These are phyloP conservation scores for Glaucomys volans DNA, from an alignment of 2,113 vertebrate genomes.

Conservation along the genomic window DNA sequence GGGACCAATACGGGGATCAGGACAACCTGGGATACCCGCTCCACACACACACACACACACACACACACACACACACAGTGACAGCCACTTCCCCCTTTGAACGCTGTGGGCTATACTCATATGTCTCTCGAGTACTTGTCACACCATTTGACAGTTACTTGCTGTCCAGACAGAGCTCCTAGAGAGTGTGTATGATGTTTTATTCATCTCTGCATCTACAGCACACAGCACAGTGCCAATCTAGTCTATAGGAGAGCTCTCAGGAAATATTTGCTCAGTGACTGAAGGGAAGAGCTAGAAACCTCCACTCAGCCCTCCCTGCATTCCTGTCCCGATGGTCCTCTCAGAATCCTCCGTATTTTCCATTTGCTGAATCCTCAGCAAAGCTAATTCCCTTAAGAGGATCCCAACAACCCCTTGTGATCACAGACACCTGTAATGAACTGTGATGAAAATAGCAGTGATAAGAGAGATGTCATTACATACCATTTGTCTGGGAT, in stretches of 20 bases:
- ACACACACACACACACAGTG: accelerated
- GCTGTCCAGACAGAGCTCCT: neutral
- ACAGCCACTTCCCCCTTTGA: neutral
- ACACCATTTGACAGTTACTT: neutral
- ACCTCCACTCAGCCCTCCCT: neutral
- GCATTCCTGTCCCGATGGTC: accelerated
- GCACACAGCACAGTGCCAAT: neutral
- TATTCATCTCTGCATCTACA: neutral
- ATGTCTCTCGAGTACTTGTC: neutral
- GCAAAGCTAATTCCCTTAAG: neutral
- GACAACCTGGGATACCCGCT: no score
- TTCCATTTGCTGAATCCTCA: neutral
- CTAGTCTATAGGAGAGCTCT: accelerated
- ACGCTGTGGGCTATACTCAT: neutral
- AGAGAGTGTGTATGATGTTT: neutral
- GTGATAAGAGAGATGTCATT: neutral
- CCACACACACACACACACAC: no score
- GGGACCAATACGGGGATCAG: neutral
- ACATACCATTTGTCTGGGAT: neutral
- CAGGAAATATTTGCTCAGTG: neutral
- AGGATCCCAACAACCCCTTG: neutral
- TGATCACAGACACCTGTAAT: neutral
- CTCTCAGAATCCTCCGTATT: neutral
- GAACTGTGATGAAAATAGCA: neutral
- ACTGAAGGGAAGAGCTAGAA: neutral